Evolutionary conservation across 2,113 vertebrate species (phyloP), one percentile per base, ranked within the genome.

Genomic region (Symphodus melops): DNA sequence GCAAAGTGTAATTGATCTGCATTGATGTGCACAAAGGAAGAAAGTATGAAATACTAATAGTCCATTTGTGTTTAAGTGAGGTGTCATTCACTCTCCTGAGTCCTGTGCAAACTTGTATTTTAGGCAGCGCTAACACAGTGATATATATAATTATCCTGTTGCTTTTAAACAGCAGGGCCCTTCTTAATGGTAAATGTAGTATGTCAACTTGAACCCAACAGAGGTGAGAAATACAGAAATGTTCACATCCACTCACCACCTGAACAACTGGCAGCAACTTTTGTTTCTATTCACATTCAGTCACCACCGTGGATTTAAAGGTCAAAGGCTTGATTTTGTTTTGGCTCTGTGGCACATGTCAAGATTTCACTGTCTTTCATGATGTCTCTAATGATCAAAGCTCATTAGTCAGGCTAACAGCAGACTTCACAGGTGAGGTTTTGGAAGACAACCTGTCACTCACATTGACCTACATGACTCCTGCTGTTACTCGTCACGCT

Each of bases 401-500:
- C 41, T 73, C 63, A 79, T 85, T 82, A 81, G 75, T 64, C 23
- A 75, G 77, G 79, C n/a, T n/a, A n/a, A n/a, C n/a, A n/a, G n/a
- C 39, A 44, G 39, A 56, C 36, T 55, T 25, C 20, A 39, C 79
- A 78, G 65, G 69, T 82, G 84, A 68, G 57, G 68, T 70, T 72
- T 72, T 58, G 44, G 66, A 75, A 21, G 57, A 56, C 71, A 77
- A 17, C 5, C 81, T 66, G 78, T 48, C 82, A 65, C 64, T 48
- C 82, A 67, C 61, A 51, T 10, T 90, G 84, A 86, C 85, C 87
- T 70, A 84, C 73, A 82, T 86, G 68, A 25, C 20, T 42, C 77
- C 72, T 54, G 69, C 75, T 81, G 71, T 68, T 82, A 72, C 72
- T 56, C 67, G 59, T 48, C 12, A 2, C 10, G 33, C 37, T n/a